Evolutionary conservation across 2,797 vertebrate genomes (phyloP), one percentile per base, ranked within the genome.

Genomic region (Acropternis orthonyx): DNA sequence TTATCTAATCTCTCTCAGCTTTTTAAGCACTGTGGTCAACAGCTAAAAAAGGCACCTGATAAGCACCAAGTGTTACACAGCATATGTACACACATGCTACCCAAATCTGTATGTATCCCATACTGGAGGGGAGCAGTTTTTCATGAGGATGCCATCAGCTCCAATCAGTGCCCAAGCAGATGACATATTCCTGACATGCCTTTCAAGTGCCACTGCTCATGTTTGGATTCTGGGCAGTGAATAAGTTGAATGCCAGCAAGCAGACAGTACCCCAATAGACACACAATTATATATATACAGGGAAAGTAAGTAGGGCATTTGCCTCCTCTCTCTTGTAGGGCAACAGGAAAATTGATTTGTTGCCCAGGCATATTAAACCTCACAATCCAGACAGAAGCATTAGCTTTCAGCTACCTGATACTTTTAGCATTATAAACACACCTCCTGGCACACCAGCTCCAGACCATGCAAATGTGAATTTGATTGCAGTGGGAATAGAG

Each of bases 371-470:
- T 65, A 95, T 97, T 95, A 95, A 72, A 95, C 61, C 88, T 95
- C 7, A 0, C 51, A 21, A 97, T 95, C 92, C 97, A 96, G 95
- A 95, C 95, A 96, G 96, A 76, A 92, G 82, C 92, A 96, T 94
- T 97, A 95, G 71, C 93, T 97, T 97, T 96, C 97, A 97, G 96
- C 97, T 97, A 98, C 93, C 97, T 88, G 81, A 88, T 95, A 96
- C 63, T 78, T 93, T 97, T 96, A 97, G 91, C 94, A 93, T 96
- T 91, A 95, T 90, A 95, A 97, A 97, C 97, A 97, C 95, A 87
- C 48, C 24, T 68, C 83, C 79, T 89, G 89, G 79, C 89, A 69
- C 2, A 1, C 71, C 52, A 91, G 84, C 66, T 59, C 87, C 49
- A 73, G n/a, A 79, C 36, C 74, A 80, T 17, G 27, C 39, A 81